These are phyloP conservation scores for Misgurnus anguillicaudatus DNA, from an alignment of 2,113 vertebrate species.

Conservation along the genomic window DNA sequence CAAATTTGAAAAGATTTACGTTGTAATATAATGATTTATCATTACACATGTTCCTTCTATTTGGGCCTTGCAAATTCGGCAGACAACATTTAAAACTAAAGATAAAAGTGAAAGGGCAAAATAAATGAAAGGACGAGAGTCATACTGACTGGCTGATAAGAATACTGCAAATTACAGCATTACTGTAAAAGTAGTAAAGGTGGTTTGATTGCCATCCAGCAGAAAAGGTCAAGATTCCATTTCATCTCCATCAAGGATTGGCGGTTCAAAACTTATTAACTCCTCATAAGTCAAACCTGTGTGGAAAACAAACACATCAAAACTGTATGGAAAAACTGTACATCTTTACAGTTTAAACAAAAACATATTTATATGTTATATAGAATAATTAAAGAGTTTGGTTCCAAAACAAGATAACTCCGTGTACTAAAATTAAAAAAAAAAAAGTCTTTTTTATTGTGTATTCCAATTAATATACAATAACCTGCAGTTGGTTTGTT, in stretches of 20 bases:
- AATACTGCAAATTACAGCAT: conserved; percentile 43
- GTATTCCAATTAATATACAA: no score
- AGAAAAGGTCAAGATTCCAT: conserved; percentile 82
- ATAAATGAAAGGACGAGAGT: conserved; percentile 39
- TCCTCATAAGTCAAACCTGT: conserved; percentile 94
- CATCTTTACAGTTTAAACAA: no score
- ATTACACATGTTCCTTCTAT: conserved; percentile 38
- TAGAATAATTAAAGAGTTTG: no score
- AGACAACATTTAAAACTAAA: conserved; percentile 38
- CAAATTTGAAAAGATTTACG: background rate
- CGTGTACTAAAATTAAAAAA: no score
- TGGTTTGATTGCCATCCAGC: conserved; percentile 34
- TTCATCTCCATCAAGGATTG: conserved; percentile 87
- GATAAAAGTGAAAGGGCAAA: background rate
- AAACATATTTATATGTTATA: no score
- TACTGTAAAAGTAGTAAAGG: conserved; percentile 40
- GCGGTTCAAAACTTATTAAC: conserved; percentile 88
- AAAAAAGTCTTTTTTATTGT: no score
- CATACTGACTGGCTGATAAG: conserved; percentile 44
- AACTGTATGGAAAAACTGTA: background rate
- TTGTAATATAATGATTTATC: background rate
- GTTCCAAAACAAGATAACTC: no score
- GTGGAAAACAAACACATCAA: conserved; percentile 3
- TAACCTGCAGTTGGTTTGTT: no score
- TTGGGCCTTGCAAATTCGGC: conserved; percentile 37